A percentile compares a stretch with the other conserved stretches of the same genome.
Conservation (phyloP, 1,140 invertebrate species). For the Drosophila melanica region DNA sequence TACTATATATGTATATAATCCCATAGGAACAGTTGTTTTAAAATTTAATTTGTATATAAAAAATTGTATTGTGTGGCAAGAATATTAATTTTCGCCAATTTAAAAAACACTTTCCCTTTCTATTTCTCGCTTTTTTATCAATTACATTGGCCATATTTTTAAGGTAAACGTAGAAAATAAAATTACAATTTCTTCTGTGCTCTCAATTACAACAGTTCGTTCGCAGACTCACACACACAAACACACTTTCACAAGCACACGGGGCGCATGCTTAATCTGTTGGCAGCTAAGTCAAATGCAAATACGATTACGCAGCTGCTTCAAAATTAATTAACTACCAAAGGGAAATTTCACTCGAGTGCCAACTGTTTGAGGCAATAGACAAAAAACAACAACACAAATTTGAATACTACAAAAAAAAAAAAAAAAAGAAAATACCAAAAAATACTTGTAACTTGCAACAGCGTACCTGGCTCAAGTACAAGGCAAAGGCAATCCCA, state of each 20-base stretch:
- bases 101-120: too few relatives aligned
- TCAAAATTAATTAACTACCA: slow-evolving; percentile 72
- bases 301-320: slow-evolving; percentile 55
- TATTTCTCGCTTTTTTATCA: too few relatives aligned
- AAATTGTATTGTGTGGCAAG: too few relatives aligned
- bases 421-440: slow-evolving; percentile 22
- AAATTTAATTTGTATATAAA: too few relatives aligned
- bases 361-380: slow-evolving; percentile 15
- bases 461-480: slow-evolving; percentile 47
- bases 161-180: too few relatives aligned
- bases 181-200: too few relatives aligned
- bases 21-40: too few relatives aligned
- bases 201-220: too few relatives aligned
- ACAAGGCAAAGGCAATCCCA: slow-evolving; percentile 50
- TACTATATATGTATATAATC: too few relatives aligned
- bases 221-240: background rate
- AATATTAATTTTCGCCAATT: too few relatives aligned
- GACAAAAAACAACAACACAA: slow-evolving; percentile 10
- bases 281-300: slow-evolving; percentile 32
- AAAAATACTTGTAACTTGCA: slow-evolving; percentile 11
- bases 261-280: slow-evolving; percentile 43
- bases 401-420: slow-evolving; percentile 12
- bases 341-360: slow-evolving; percentile 22
- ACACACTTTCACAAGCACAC: background rate
- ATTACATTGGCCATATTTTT: too few relatives aligned